Base-by-base conservation (phyloP, 2,113 vertebrate genomes). In the Semicossyphus pulcher region DNA sequence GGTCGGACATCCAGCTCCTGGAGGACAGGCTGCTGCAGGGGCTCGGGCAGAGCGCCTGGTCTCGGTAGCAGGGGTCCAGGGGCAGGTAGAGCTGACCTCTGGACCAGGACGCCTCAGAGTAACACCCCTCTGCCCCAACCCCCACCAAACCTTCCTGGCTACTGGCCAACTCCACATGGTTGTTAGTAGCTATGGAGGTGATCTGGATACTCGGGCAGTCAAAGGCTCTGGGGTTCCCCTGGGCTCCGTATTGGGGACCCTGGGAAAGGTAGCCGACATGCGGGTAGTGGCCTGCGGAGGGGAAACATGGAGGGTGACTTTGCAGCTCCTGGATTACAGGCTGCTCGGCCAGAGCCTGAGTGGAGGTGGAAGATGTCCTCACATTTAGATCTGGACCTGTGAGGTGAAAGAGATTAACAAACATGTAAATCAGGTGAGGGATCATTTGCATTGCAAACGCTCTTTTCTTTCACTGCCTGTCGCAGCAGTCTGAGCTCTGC, bases 161-260 rank as follows among this genome's bases (percentile, higher is more conserved):
- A 8, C 21, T 3, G 34, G 45, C 59, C 1, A 41, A 53, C 31
- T 93, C 92, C 11, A 73, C 72, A 16, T 90, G 88, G 49, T 49
- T 87, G 86, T 75, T 87, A 1, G 90, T 79, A 26, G 92, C 86
- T 14, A 98, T 98, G 7, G 97, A 96, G 67, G 97, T 99, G 86
- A 99, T 99, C 84, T 99, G 97, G 85, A 99, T 99, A 86, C 97
- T 98, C 29, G 97, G 97, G 76, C 97, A 98, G 83, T 97, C 95
- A 23, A 99, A 98, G 18, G 95, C 87, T 76, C 95, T 95, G 88
- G 92, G 93, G 90, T 91, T 95, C 90, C 94, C 93, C 92, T 94
- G 81, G 52, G 92, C 78, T 48, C 73, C 91, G 6, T 95, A 95
- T 69, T 93, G 95, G 78, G 91, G 91, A 62, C 94, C 93, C 41